These are phyloP conservation scores for Eidolon dupreanum DNA, from an alignment of 2,797 vertebrate genomes.

Conservation along the genomic window DNA sequence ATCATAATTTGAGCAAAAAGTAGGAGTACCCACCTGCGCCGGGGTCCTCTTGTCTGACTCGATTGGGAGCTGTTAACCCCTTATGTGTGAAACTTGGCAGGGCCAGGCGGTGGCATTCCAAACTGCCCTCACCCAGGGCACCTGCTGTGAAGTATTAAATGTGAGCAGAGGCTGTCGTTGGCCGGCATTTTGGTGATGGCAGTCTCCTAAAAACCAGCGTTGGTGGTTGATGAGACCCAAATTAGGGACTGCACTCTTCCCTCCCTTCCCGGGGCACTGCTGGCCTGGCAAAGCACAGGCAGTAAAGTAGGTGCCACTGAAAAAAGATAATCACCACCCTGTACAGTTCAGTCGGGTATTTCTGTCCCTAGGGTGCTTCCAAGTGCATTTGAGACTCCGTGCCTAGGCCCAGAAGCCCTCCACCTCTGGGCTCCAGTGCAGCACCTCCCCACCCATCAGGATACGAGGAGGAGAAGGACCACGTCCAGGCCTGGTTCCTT, in stretches of 20 bases:
- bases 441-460: too few relatives aligned
- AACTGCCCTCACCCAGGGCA: neutral
- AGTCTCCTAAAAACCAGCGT: neutral
- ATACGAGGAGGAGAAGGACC: neutral
- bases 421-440: fast-evolving
- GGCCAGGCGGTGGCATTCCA: neutral
- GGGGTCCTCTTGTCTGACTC: neutral
- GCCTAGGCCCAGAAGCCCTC: neutral
- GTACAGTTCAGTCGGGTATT: neutral
- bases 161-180: neutral
- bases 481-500: fast-evolving
- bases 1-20: neutral
- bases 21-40: fast-evolving
- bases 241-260: fast-evolving
- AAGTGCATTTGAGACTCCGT: neutral
- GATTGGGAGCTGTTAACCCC: neutral
- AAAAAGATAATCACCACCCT: neutral
- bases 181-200: neutral
- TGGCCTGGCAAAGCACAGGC: neutral
- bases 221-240: neutral
- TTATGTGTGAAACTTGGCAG: neutral
- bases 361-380: neutral
- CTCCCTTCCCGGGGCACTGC: fast-evolving
- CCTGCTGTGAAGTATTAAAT: slow-evolving; percentile 8
- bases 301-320: neutral